These are phyloP conservation scores for Indicator maculatus DNA, from an alignment of 2,113 vertebrate species.

Conservation along the genomic window DNA sequence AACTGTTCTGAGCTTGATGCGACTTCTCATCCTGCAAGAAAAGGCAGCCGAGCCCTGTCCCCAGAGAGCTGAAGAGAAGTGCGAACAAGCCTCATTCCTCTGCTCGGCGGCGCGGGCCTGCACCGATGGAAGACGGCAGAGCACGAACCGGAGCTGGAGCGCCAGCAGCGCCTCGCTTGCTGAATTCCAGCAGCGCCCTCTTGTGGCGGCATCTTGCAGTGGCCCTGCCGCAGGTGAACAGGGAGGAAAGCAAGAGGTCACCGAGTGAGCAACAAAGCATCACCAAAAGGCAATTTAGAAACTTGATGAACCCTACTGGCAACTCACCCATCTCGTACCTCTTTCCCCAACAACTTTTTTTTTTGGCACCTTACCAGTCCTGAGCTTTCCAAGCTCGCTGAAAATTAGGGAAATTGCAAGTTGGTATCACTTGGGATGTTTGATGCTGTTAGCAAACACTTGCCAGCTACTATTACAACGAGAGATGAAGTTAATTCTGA, in stretches of 20 bases:
- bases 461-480: neutral
- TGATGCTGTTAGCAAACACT: neutral
- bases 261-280: neutral
- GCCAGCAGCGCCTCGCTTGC: neutral
- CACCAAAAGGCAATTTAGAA: neutral
- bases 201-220: neutral
- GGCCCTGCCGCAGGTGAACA: too few relatives aligned
- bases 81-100: neutral
- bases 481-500: neutral
- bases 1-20: fast-evolving
- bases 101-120: neutral
- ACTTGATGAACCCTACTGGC: neutral
- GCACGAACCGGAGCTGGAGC: neutral
- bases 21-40: neutral
- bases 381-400: neutral
- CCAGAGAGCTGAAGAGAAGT: neutral
- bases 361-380: neutral
- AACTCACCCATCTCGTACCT: neutral
- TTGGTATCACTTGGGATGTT: fast-evolving
- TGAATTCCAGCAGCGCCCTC: constrained; percentile 48
- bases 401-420: neutral
- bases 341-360: neutral
- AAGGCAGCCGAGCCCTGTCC: neutral
- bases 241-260: neutral
- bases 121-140: neutral